These are phyloP conservation scores for Planiliza haematocheilus DNA, from an alignment of 2,113 vertebrate species.

Conservation along the genomic window DNA sequence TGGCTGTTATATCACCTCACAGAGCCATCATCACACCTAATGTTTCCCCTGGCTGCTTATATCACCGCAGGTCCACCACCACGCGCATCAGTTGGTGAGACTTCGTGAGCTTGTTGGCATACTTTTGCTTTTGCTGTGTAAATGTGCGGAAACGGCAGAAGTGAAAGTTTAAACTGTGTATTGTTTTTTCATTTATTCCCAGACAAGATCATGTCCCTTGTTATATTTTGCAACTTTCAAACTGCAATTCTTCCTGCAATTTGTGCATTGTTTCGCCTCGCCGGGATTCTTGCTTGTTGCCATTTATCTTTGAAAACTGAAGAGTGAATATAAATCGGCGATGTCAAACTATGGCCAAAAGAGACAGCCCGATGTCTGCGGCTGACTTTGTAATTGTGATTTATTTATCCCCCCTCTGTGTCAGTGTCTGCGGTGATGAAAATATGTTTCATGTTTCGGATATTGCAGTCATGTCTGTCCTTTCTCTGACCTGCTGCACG, in stretches of 20 bases:
- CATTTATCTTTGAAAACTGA: constrained; percentile 48
- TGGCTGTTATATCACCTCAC: constrained; percentile 51
- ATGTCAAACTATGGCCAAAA: constrained; percentile 23
- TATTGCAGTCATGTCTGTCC: constrained; percentile 68
- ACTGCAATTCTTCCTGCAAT: constrained; percentile 21
- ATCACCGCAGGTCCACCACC: constrained; percentile 36
- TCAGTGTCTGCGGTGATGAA: constrained; percentile 44
- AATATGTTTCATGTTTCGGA: constrained; percentile 60
- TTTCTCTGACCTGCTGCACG: constrained; percentile 69
- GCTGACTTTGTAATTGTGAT: constrained; percentile 45
- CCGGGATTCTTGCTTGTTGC: constrained; percentile 20
- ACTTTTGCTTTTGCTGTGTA: background rate
- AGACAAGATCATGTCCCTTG: constrained; percentile 2
- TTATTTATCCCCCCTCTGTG: constrained; percentile 40
- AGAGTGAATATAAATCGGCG: constrained; percentile 33
- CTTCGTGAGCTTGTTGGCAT: constrained; percentile 28
- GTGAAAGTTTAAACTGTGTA: constrained; percentile 16
- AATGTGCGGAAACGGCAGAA: constrained; percentile 22
- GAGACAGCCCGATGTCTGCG: constrained; percentile 12
- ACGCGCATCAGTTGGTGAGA: constrained; percentile 47
- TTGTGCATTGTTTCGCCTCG: constrained; percentile 10
- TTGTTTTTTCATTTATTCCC: no score
- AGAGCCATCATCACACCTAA: constrained; percentile 53
- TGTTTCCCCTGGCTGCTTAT: constrained; percentile 57
- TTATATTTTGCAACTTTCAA: constrained; percentile 13